These are phyloP conservation scores for Eira barbara DNA, from an alignment of 2,113 vertebrate genomes.

Conservation along the genomic window DNA sequence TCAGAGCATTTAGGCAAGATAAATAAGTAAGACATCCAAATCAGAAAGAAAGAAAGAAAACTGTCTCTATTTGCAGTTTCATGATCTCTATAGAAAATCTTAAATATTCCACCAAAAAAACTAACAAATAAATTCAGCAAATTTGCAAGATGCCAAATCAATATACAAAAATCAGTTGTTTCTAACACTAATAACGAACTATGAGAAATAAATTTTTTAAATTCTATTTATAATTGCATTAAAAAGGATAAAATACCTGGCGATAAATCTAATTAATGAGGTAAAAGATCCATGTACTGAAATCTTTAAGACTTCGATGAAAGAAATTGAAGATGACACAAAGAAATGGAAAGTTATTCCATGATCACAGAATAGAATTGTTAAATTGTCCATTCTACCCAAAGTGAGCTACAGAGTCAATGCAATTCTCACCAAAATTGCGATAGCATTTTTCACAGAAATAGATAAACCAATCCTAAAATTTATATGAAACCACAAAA, in stretches of 20 bases:
- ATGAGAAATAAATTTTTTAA: neutral
- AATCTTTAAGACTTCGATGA: neutral
- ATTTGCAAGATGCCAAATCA: neutral
- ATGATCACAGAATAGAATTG: neutral
- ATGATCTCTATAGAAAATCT: neutral
- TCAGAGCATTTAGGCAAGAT: neutral
- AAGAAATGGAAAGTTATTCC: neutral
- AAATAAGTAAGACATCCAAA: neutral
- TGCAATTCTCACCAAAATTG: neutral
- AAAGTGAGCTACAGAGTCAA: neutral
- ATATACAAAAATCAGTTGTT: neutral
- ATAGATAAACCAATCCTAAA: neutral
- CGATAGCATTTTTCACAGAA: neutral
- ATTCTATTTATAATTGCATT: neutral
- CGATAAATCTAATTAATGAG: neutral
- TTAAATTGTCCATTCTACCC: neutral
- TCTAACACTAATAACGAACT: neutral
- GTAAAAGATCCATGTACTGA: neutral
- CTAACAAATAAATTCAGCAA: neutral
- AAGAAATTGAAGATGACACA: neutral
- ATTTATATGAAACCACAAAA: neutral
- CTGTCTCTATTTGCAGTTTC: neutral
- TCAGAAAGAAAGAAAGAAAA: neutral
- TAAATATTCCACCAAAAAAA: neutral
- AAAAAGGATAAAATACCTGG: neutral